These are phyloP conservation scores for Phymanthus crucifer DNA, from an alignment of 92 coral and sea anemone species.

Conservation along the genomic window DNA sequence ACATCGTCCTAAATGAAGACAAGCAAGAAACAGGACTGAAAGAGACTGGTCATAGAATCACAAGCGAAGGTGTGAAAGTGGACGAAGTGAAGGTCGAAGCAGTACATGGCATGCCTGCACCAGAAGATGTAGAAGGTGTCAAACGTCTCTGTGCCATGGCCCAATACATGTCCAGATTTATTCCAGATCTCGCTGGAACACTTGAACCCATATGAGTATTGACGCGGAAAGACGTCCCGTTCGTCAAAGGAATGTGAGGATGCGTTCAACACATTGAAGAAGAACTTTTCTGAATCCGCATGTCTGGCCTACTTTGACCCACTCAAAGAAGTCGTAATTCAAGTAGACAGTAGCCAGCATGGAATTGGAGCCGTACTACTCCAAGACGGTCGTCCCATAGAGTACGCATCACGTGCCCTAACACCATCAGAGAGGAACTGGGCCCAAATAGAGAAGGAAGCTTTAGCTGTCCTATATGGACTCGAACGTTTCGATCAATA, in stretches of 20 bases:
- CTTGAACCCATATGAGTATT: conserved; percentile 49
- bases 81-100: conserved; percentile 43
- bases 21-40: conserved; percentile 15
- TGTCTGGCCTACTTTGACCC: conserved; percentile 37
- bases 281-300: no score
- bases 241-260: conserved; percentile 26
- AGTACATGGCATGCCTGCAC: conserved; percentile 59
- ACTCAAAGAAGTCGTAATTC: conserved; percentile 37
- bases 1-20: conserved; percentile 28
- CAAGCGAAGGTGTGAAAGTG: conserved; percentile 43
- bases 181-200: conserved; percentile 44
- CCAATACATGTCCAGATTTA: conserved; percentile 49
- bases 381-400: conserved; percentile 58
- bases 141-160: conserved; percentile 58
- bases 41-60: conserved; percentile 42
- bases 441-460: conserved; percentile 65
- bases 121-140: conserved; percentile 46
- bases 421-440: conserved; percentile 45
- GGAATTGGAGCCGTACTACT: conserved; percentile 51
- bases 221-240: conserved; percentile 42
- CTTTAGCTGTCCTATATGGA: conserved; percentile 47
- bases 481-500: conserved; percentile 60
- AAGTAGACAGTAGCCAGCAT: conserved; percentile 58
- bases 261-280: not conserved
- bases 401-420: conserved; percentile 51